Conservation (phyloP, 1,140 invertebrate genomes). For the Leptinotarsa undecemlineata region DNA sequence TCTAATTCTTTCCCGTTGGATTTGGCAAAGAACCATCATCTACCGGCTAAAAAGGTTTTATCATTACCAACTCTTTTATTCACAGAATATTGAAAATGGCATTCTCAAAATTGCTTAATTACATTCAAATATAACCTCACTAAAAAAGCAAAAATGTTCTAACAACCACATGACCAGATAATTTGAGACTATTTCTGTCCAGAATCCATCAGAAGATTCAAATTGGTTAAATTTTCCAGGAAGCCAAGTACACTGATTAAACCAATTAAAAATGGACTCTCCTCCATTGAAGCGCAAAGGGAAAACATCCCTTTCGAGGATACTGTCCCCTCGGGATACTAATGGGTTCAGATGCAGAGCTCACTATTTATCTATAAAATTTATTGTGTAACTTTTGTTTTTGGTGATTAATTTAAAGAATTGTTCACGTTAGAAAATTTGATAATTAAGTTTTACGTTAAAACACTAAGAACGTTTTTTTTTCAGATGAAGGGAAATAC, state of each 20-base stretch:
- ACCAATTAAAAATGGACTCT: slow-evolving; percentile 3
- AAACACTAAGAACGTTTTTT: no score
- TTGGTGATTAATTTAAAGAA: background rate
- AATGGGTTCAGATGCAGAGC: background rate
- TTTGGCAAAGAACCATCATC: no score
- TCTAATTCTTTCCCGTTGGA: no score
- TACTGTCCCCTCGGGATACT: background rate
- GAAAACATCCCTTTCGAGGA: background rate
- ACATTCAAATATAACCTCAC: no score
- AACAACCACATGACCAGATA: background rate
- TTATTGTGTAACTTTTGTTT: background rate
- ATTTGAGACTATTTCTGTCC: background rate
- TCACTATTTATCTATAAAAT: background rate
- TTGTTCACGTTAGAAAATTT: no score
- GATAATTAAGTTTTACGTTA: no score
- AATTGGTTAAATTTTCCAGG: background rate
- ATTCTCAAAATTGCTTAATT: no score
- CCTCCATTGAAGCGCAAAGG: background rate
- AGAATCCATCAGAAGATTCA: background rate
- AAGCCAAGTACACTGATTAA: background rate
- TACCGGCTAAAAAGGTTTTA: no score
- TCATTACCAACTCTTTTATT: no score
- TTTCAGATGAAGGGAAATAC: no score
- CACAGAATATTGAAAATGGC: no score
- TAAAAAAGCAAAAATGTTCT: no score